Conservation (phyloP, 2,888 invertebrate species). For the Zaprionus lineosus region DNA sequence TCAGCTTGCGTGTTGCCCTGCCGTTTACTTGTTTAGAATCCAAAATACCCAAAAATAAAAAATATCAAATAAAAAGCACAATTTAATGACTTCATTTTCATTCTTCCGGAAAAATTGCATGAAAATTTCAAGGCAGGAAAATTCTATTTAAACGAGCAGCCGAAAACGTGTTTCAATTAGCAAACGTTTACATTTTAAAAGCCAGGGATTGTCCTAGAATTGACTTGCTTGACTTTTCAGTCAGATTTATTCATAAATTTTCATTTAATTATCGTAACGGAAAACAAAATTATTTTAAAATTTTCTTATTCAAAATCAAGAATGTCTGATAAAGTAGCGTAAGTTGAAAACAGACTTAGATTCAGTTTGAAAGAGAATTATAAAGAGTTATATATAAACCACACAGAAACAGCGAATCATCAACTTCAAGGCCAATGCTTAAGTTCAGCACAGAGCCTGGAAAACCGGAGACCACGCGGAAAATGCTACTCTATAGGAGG, state of each 20-base stretch:
- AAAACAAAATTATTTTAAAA: background rate
- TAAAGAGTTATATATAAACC: background rate
- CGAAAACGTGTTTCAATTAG: too few species aligned
- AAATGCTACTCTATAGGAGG: conserved; percentile 55
- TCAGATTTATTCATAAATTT: conserved; percentile 25
- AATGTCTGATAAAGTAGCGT: conserved; percentile 31
- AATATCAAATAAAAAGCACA: too few species aligned
- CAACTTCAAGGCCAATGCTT: too few species aligned
- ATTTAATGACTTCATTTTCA: conserved; percentile 67
- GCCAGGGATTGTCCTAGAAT: too few species aligned
- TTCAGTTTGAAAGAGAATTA: too few species aligned
- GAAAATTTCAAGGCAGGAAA: background rate
- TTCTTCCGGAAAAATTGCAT: background rate
- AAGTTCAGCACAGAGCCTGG: conserved; percentile 56
- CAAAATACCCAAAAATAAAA: conserved; percentile 45
- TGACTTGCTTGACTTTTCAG: too few species aligned
- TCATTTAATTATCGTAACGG: background rate
- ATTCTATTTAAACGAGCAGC: conserved; percentile 19
- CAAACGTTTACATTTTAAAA: too few species aligned
- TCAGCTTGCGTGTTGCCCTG: conserved; percentile 60
- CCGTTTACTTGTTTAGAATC: conserved; percentile 58
- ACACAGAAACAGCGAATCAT: background rate
- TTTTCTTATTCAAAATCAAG: conserved; percentile 15
- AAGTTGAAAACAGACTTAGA: too few species aligned
- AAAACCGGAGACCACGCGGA: conserved; percentile 40